Base-by-base conservation (phyloP, 2,113 vertebrate genomes). In the Abramis brama region DNA sequence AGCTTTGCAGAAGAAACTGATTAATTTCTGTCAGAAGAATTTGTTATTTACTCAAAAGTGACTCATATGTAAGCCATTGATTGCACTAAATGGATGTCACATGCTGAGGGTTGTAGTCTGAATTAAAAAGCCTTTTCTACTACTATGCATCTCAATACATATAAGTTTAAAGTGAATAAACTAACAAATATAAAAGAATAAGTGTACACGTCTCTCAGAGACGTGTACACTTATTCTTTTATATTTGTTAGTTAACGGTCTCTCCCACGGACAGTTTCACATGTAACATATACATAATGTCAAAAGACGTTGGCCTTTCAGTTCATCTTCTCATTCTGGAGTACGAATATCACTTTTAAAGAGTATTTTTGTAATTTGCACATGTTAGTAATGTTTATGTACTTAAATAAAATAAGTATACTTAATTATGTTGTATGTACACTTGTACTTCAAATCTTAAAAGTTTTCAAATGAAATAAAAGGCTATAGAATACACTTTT, bases 11-110 rank as follows among this genome's bases (percentile, higher is more conserved):
- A 27, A 45, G 50, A 71, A 71, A 66, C 30, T 84, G 33, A 71
- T 27, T 79, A 5, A 15, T 60, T 78, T 84, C 19, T 45, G 21
- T 47, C 30, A 10, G 59, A 43, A 79, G 47, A 36, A 47, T 55
- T 12, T 47, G n/a, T 75, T 52, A 57, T 86, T 83, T 83, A 59
- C 43, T 33, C 27, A 39, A 75, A 73, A 76, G 79, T 64, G 73
- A 62, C 50, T 62, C 60, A 82, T 60, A 60, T 74, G 66, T 15
- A 23, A 50, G 82, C 45, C 30, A 84, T 85, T 80, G 36, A 74
- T 84, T 62, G 21, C 30, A 21, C 55, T 25, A 27, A 80, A 84
- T 75, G 57, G 66, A 74, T 80, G 62, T 19, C 86, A 75, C 66
- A 80, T 87, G 82, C 80, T 84, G n/a, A 19, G 25, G 71, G 45